These are phyloP conservation scores for Syngnathus rostellatus DNA, from an alignment of 2,797 vertebrate genomes.

Conservation along the genomic window DNA sequence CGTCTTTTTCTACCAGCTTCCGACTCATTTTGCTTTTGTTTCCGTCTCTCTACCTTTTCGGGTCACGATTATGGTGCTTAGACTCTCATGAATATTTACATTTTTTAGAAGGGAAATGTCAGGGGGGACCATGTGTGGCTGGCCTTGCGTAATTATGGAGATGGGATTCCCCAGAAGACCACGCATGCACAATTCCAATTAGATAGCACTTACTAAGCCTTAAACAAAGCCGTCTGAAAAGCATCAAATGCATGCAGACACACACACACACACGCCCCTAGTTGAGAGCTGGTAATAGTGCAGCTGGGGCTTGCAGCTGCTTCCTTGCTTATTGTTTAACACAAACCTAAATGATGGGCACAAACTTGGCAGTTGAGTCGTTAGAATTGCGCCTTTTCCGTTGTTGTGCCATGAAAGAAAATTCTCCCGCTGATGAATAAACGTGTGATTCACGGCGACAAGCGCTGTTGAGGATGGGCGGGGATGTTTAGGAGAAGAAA, in stretches of 20 bases:
- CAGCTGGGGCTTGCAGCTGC: conserved; percentile 46
- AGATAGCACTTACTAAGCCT: conserved; percentile 9
- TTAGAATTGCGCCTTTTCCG: not conserved
- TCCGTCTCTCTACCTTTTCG: conserved; percentile 38
- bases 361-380: conserved; percentile 14
- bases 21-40: conserved; percentile 28
- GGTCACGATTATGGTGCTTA: conserved; percentile 57
- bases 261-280: conserved; percentile 9
- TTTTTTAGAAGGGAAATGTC: conserved; percentile 51
- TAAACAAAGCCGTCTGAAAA: not conserved
- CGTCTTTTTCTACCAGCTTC: conserved; percentile 20
- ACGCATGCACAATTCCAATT: conserved; percentile 8
- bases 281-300: conserved; percentile 30
- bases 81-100: conserved; percentile 64
- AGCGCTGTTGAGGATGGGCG: not conserved
- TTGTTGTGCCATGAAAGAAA: conserved; percentile 13
- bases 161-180: conserved; percentile 12
- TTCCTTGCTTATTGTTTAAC: conserved; percentile 34
- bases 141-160: conserved; percentile 62
- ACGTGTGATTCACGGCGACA: conserved; percentile 26
- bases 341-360: conserved; percentile 38
- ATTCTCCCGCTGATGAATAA: conserved; percentile 11
- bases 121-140: conserved; percentile 51
- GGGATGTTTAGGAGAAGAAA: conserved; percentile 16
- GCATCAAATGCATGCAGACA: conserved; percentile 8